Base-by-base conservation (phyloP, 2,113 vertebrate species). In the Triplophysa tibetana region DNA sequence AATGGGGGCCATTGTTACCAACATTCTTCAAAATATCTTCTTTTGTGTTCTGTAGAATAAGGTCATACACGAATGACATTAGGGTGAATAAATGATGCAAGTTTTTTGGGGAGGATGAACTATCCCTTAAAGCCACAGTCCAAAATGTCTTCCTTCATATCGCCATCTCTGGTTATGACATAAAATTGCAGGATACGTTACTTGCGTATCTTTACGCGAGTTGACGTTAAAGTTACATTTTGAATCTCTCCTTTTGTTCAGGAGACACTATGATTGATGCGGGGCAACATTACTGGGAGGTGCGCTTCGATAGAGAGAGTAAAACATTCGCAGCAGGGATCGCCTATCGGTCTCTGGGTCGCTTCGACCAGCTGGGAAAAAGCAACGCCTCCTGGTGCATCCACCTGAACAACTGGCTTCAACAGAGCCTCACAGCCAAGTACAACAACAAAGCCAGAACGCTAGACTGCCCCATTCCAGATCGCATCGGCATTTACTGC, bases 361-460 rank as follows among this genome's bases (percentile, higher is more conserved):
- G 94, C n/a, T 99, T 99, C 0, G 97, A 98, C 87, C 96, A 97
- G 91, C 85, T 99, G 88, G 97, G 97, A 81, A 96, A 97, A 88
- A 98, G 93, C 2, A 79, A 90, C 0, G 94, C 95, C 0, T 98
- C 97, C 58, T 99, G 96, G 97, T 98, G 97, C 90, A 91, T 99
- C 82, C 96, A 99, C 73, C 92, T 96, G 75, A 98, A 98, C 93
- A 98, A 98, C 93, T 98, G 97, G 97, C 93, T 98, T 66, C 97
- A 98, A 91, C 95, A 96, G 93, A 97, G 94, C 90, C 96, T 98
- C 90, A 96, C 95, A 0, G 97, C 97, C 85, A 99, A 99, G 88
- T 96, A 99, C 74, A 95, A 95, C 92, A 99, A 99, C 94, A 98
- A 98, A 88, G 95, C 95, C 56, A 95, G 96, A 63, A 91, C 89